These are phyloP conservation scores for Arenaria interpres DNA, from an alignment of 2,113 vertebrate genomes.

Conservation along the genomic window DNA sequence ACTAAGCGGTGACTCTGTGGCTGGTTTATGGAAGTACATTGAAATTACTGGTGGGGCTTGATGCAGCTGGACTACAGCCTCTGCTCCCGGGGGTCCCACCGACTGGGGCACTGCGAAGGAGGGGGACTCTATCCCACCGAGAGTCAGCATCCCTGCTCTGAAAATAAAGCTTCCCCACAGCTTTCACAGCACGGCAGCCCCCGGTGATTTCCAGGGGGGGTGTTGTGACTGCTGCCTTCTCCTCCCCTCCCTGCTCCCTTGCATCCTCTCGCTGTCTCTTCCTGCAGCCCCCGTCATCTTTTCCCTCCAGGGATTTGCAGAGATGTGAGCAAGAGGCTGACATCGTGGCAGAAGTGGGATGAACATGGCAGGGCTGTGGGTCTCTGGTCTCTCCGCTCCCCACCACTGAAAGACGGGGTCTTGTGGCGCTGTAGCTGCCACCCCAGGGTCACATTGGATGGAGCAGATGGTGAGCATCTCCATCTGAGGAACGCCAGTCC, in stretches of 20 bases:
- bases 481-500: not conserved
- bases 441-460: accelerated
- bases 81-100: not conserved
- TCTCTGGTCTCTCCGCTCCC: not conserved
- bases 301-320: not conserved
- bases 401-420: not conserved
- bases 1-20: not conserved
- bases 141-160: not conserved
- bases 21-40: not conserved
- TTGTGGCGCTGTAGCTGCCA: not conserved
- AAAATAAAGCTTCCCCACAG: not conserved
- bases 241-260: not conserved
- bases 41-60: not conserved
- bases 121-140: not conserved
- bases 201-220: not conserved
- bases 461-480: not conserved
- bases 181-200: not conserved
- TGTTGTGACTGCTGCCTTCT: not conserved
- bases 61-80: not conserved
- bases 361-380: not conserved
- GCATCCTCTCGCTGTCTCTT: not conserved
- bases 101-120: not conserved
- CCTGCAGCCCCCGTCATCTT: not conserved
- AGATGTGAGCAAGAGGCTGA: not conserved
- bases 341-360: not conserved